phyloP scores from a whole-genome alignment of 2,888 invertebrate species.

The Melinaea menophilus region DNA sequence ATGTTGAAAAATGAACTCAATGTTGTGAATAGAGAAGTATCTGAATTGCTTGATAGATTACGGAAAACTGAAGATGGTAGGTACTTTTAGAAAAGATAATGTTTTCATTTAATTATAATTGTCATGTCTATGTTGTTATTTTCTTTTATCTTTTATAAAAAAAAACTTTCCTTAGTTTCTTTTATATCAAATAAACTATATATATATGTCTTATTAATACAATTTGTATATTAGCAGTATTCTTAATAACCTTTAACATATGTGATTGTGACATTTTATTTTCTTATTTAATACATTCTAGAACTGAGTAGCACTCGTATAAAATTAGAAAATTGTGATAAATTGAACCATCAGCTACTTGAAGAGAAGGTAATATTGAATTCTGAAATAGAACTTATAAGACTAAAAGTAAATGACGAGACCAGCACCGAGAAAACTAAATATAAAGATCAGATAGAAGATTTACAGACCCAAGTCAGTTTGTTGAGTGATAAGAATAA shows the following conservation, averaged over 20 bases:
- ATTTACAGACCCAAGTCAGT: conserved; percentile 44
- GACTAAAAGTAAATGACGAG: conserved; percentile 45
- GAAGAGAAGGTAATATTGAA: conserved; percentile 46
- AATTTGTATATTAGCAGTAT: background rate
- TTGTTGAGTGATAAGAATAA: conserved; percentile 46
- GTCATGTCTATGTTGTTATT: no score
- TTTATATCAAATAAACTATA: no score
- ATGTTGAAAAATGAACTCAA: conserved; percentile 71
- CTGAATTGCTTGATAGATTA: conserved; percentile 54
- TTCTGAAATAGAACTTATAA: conserved; percentile 48
- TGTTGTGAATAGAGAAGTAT: conserved; percentile 61
- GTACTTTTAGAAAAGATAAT: conserved; percentile 31
- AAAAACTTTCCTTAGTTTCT: no score
- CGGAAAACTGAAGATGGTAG: conserved; percentile 63
- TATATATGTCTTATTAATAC: no score
- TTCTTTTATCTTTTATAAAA: no score
- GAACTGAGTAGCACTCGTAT: conserved; percentile 44
- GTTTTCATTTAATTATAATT: no score
- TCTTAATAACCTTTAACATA: background rate
- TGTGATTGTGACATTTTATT: conserved; percentile 4
- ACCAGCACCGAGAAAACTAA: conserved; percentile 43
- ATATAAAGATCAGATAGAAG: conserved; percentile 45
- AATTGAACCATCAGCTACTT: conserved; percentile 34
- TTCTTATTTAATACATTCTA: conserved; percentile 28
- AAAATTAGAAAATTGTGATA: conserved; percentile 41